phyloP scores from a whole-genome alignment of 2,797 vertebrate species.

The Pseudopleuronectes americanus region DNA sequence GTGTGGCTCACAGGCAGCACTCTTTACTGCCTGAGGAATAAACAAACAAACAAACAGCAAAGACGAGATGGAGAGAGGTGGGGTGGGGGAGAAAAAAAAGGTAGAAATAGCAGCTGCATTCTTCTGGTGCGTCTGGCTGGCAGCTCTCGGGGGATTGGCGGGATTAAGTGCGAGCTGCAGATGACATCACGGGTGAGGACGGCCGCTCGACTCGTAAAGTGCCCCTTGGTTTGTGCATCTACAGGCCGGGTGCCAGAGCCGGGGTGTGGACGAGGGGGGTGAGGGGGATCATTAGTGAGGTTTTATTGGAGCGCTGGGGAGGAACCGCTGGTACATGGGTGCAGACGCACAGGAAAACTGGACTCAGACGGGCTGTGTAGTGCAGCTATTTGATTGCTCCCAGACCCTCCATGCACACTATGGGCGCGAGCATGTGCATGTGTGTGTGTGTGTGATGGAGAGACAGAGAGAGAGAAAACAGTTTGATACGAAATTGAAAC shows the following conservation, averaged over 20 bases:
- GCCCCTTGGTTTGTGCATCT: constrained; percentile 77
- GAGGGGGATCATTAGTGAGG: constrained; percentile 81
- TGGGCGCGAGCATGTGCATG: constrained; percentile 18
- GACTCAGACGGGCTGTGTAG: constrained; percentile 71
- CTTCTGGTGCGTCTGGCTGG: constrained; percentile 66
- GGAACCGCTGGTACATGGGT: constrained; percentile 78
- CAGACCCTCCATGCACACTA: constrained; percentile 68
- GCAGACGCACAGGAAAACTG: constrained; percentile 81
- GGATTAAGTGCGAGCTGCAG: constrained; percentile 73
- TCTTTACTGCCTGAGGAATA: constrained; percentile 46
- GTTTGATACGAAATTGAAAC: constrained; percentile 49
- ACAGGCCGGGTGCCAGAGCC: constrained; percentile 74
- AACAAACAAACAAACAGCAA: constrained; percentile 64
- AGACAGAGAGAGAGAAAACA: not conserved
- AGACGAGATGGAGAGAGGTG: constrained; percentile 30
- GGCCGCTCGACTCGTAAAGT: constrained; percentile 74
- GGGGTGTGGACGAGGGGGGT: constrained; percentile 68
- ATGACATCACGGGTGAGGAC: constrained; percentile 78
- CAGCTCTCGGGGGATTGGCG: constrained; percentile 65
- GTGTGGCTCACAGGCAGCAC: constrained; percentile 34
- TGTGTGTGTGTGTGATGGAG: constrained; percentile 10
- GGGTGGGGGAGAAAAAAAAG: not conserved
- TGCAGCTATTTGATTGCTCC: constrained; percentile 82
- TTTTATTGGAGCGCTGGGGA: constrained; percentile 83
- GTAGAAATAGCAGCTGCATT: constrained; percentile 54